Evolutionary conservation across 2,888 invertebrate species (phyloP).

Genomic region (Drosophila subsilvestris): DNA sequence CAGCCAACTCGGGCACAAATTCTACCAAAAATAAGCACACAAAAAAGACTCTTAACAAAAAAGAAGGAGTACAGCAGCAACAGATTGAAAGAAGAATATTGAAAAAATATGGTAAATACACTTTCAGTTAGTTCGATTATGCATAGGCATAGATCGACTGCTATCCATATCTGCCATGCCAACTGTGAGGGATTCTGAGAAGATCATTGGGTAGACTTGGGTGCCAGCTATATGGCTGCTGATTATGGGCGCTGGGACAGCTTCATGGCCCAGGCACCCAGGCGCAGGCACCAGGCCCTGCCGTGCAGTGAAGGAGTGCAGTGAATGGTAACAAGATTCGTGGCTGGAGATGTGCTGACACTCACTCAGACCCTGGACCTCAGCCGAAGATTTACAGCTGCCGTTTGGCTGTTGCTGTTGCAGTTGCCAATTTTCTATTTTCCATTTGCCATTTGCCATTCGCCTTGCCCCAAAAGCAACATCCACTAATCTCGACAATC

Average conservation of each 20-base stretch:
- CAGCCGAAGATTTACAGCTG: constrained; percentile 45
- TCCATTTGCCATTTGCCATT: constrained; percentile 35
- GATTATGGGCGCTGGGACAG: not conserved
- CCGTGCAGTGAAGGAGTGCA: not conserved
- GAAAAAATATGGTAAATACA: not conserved
- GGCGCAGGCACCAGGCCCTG: not conserved
- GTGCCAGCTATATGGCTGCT: not conserved
- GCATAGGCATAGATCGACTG: not conserved
- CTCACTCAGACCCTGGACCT: constrained; percentile 18
- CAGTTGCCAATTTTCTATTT: constrained; percentile 41
- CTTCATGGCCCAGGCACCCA: not conserved
- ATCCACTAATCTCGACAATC: constrained; percentile 61
- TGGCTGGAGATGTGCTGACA: constrained; percentile 12
- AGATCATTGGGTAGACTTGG: constrained; percentile 1
- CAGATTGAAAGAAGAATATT: no score
- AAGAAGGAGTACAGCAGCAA: no score
- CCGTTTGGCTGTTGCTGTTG: constrained; percentile 9
- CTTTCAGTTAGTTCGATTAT: not conserved
- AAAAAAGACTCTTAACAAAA: no score
- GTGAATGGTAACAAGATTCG: constrained; percentile 17
- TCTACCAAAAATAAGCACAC: not conserved
- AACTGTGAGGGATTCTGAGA: not conserved
- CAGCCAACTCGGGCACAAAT: no score
- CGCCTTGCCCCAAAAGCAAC: constrained; percentile 48
- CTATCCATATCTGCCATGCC: not conserved